Base-by-base conservation (phyloP, 2,888 invertebrate species). In the Euplagia quadripunctaria region DNA sequence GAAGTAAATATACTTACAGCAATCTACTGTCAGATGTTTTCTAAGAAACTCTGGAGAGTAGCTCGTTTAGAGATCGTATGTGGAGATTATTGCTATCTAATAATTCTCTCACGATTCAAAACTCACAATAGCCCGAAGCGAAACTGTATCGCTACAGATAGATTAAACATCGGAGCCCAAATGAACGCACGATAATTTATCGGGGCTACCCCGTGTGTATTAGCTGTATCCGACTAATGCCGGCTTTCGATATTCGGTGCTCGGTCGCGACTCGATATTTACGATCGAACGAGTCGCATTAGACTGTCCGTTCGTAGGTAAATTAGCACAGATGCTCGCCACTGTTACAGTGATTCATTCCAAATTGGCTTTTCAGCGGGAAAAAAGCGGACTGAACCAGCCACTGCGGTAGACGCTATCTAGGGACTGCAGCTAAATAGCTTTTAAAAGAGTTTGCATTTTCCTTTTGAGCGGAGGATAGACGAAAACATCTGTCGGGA, bases 301-400 rank as follows among this genome's bases (percentile, higher is more conserved):
- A 96, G 95, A 94, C 94, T 96, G 96, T 95, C 95, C 94, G 90
- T 93, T 91, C 94, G 94, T 95, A 95, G 96, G 96, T 96, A 96
- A 96, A 96, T 96, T 96, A 96, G 96, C 96, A 94, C 96, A 96
- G 95, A 96, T 96, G 96, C 93, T 95, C 90, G 93, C 94, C 91
- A 92, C 94, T 92, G 94, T 94, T 94, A 93, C 95, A 91, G 94
- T 96, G 96, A 96, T 96, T 96, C 95, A 96, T 96, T 96, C 92
- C 93, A 95, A 96, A 96, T 96, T 96, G 95, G 95, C 94, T 95
- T 94, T 95, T 94, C 94, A 94, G 93, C 92, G 92, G 88, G 87
- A 93, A 94, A 69, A 95, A 95, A 94, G 92, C 88, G 86, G 81
- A 81, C 86, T 88, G 84, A 82, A 86, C 88, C 87, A 89, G 89